A percentile compares a stretch with the other conserved stretches of the same genome.
phyloP scores from a whole-genome alignment of 2,797 vertebrate species.

The Chelmon rostratus region DNA sequence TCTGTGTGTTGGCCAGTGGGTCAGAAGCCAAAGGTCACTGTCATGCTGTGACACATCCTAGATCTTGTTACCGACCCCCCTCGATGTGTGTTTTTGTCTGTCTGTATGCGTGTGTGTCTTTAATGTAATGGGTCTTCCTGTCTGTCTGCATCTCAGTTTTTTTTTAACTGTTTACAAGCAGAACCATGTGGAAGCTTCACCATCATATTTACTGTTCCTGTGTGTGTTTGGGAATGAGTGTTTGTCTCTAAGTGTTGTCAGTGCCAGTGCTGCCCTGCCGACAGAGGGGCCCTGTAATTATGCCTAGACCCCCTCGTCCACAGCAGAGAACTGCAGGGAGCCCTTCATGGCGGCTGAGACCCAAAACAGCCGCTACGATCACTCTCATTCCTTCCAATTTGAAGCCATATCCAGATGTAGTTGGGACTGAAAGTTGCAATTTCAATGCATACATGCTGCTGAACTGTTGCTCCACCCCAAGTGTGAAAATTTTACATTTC shows the following conservation, averaged over 20 bases:
- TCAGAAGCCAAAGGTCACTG: conserved; percentile 71
- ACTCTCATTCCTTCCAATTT: conserved; percentile 30
- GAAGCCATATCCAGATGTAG: conserved; percentile 57
- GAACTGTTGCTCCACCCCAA: conserved; percentile 43
- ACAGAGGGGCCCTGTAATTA: conserved; percentile 74
- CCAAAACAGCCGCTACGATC: conserved; percentile 24
- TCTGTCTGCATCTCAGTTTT: conserved; percentile 16
- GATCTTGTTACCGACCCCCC: conserved; percentile 64
- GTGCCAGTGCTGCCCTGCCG: conserved; percentile 51
- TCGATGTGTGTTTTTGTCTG: conserved; percentile 26
- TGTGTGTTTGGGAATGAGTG: conserved; percentile 48
- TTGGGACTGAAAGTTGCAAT: conserved; percentile 40
- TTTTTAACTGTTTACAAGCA: conserved; percentile 49
- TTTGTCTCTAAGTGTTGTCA: conserved; percentile 45
- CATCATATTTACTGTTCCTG: conserved; percentile 50
- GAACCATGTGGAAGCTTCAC: conserved; percentile 27
- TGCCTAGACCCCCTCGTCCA: conserved; percentile 42
- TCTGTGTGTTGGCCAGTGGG: conserved; percentile 37
- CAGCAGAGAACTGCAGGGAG: conserved; percentile 41
- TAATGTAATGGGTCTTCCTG: background rate
- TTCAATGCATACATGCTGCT: conserved; percentile 21
- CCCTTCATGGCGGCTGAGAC: conserved; percentile 36
- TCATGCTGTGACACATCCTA: conserved; percentile 68
- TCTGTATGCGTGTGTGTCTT: conserved; percentile 17
- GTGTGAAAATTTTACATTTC: conserved; percentile 24